phyloP scores from a whole-genome alignment of 53 echinoderm and acorn worm genomes.

The Holothuria leucospilota region DNA sequence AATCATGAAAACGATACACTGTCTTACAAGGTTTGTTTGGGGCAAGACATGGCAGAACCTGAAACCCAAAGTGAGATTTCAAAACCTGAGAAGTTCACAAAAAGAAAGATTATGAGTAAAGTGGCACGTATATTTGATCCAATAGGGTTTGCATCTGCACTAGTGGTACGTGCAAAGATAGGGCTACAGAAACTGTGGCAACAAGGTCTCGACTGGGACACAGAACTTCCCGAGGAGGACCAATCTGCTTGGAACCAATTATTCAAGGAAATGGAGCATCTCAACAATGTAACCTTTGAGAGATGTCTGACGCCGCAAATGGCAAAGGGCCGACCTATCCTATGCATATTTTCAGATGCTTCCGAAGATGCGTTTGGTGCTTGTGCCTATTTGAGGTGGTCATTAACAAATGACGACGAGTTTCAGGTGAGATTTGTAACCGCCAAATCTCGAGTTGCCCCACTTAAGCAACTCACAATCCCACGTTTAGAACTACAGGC shows the following conservation, averaged over 20 bases:
- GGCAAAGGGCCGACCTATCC: not conserved
- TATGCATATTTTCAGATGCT: constrained; percentile 17
- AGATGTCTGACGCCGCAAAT: constrained; percentile 8
- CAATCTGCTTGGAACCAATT: constrained; percentile 6
- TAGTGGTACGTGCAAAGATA: constrained; percentile 31
- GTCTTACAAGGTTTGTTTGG: constrained; percentile 54
- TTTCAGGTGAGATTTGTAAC: no score
- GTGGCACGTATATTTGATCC: constrained; percentile 57
- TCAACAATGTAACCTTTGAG: constrained; percentile 18
- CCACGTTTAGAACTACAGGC: not conserved
- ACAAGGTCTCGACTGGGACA: no score
- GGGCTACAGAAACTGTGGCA: no score
- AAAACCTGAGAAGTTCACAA: constrained; percentile 28
- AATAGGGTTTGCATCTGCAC: constrained; percentile 41
- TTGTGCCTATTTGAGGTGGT: constrained; percentile 13
- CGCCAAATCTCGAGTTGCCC: no score
- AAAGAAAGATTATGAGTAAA: constrained; percentile 44
- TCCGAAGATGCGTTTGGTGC: constrained; percentile 1
- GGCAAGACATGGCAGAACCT: not conserved
- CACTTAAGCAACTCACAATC: no score
- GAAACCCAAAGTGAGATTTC: not conserved
- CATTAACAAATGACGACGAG: not conserved
- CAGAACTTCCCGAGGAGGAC: no score
- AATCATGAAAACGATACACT: constrained; percentile 41
- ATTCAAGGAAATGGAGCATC: constrained; percentile 42